Evolutionary conservation across 2,888 invertebrate genomes (phyloP), one percentile per base, ranked within the genome.

Genomic region (Baronia brevicornis): DNA sequence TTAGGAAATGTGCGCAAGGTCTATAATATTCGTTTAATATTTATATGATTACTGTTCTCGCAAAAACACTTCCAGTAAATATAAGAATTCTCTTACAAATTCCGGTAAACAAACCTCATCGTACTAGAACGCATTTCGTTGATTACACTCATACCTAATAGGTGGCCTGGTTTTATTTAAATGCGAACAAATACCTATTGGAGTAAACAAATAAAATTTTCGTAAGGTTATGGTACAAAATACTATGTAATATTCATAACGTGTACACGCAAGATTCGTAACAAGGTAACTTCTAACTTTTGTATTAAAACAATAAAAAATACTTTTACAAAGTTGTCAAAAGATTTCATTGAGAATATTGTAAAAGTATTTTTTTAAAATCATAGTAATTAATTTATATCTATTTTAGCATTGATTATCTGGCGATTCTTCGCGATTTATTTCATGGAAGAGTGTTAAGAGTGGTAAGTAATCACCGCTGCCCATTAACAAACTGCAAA

Each of bases 1-100:
- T 75, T 65, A 59, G 70, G 60, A 56, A 61, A 61, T 70, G 64
- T 66, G 64, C 68, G 55, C 63, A 70, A 75, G 73, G 69, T 67
- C 54, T 38, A 52, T 68, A 63, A 72, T 74, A 72, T 70, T 62
- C 65, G 51, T 72, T 72, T 66, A 75, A 72, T 78, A 78, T 79
- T 78, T 62, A 74, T 65, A 63, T 65, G 68, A 70, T 62, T 65
- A 55, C 60, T 50, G 34, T 51, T 55, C 56, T 52, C 54, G 54
- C 55, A 55, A 58, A 67, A 61, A 64, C 57, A 69, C 63, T 67
- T 49, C 43, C 37, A 37, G 46, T 51, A 58, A 56, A 61, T 51
- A 62, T 50, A 55, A 49, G 58, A 56, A 65, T 54, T 58, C 46
- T 39, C 44, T 55, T 56, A 48, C 54, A 60, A 59, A 65, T 52